A percentile compares a stretch with the other conserved stretches of the same genome.
These are phyloP conservation scores for Dysmachus trigonus DNA, from an alignment of 2,888 invertebrate species.

Conservation along the genomic window DNA sequence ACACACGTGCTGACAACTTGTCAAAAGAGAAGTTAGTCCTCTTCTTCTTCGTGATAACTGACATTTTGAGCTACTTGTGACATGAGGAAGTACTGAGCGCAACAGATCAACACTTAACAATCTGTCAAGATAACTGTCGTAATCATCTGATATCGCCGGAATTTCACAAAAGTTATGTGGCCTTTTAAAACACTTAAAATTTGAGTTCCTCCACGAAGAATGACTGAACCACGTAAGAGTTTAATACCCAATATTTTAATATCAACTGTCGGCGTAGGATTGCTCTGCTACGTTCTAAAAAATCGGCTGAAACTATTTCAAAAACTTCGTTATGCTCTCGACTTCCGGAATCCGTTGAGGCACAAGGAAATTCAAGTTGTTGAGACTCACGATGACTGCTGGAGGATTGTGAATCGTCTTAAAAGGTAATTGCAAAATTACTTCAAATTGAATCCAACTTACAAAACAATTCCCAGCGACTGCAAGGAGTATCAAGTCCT, in stretches of 20 bases:
- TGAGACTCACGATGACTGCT: conserved; percentile 57
- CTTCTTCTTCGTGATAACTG: neutral
- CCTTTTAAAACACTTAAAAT: neutral
- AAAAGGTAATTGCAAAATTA: conserved; percentile 56
- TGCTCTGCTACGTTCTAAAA: conserved; percentile 57
- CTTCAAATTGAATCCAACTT: neutral
- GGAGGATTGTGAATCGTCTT: conserved; percentile 56
- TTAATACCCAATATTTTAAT: conserved; percentile 47
- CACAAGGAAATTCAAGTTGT: conserved; percentile 59
- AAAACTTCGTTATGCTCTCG: conserved; percentile 51
- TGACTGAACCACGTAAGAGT: neutral
- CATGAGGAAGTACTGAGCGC: too few relatives aligned
- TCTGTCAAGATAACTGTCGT: neutral
- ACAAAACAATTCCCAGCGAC: conserved; percentile 53
- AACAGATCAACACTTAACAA: neutral
- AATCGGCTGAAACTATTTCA: conserved; percentile 67
- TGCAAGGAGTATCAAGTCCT: conserved; percentile 66
- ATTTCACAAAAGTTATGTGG: neutral
- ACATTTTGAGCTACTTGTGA: neutral
- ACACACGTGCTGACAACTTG: conserved; percentile 34
- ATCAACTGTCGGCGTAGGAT: conserved; percentile 57
- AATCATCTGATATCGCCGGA: neutral
- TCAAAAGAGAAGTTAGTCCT: neutral
- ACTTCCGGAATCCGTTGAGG: conserved; percentile 53
- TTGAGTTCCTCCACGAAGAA: neutral